Conservation (phyloP, 2,797 vertebrate genomes). For the Eutrigla gurnardus region DNA sequence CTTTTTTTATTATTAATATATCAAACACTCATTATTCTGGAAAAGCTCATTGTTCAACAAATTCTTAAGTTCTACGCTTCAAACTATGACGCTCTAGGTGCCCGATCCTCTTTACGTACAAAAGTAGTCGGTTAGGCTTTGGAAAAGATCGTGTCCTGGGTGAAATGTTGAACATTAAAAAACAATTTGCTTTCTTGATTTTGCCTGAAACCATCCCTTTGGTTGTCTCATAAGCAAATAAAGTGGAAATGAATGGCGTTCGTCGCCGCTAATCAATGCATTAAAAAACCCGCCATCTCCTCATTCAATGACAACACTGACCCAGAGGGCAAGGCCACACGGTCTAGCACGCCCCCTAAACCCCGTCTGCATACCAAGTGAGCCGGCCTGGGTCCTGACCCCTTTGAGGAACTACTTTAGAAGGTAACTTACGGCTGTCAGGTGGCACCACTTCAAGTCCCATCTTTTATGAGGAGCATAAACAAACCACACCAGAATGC, state of each 20-base stretch:
- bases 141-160: no score
- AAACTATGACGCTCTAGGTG: no score
- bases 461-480: constrained; percentile 35
- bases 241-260: background rate
- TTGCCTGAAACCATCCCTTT: background rate
- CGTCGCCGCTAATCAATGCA: background rate
- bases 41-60: background rate
- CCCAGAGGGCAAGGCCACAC: no score
- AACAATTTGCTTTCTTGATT: background rate
- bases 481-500: constrained; percentile 25
- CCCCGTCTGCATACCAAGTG: constrained; percentile 25
- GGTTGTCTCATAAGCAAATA: background rate
- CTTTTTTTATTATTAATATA: background rate
- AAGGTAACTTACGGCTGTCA: constrained; percentile 36
- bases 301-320: background rate
- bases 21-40: background rate
- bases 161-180: no score
- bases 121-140: no score
- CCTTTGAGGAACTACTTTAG: constrained; percentile 9
- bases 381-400: constrained; percentile 33
- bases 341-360: constrained; percentile 29
- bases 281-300: background rate
- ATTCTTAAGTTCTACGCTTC: no score
- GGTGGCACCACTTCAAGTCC: constrained; percentile 26
- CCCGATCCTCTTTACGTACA: no score